Evolutionary conservation across 1,140 invertebrate genomes (phyloP), one percentile per base, ranked within the genome.

Genomic region (Papilio helenus): DNA sequence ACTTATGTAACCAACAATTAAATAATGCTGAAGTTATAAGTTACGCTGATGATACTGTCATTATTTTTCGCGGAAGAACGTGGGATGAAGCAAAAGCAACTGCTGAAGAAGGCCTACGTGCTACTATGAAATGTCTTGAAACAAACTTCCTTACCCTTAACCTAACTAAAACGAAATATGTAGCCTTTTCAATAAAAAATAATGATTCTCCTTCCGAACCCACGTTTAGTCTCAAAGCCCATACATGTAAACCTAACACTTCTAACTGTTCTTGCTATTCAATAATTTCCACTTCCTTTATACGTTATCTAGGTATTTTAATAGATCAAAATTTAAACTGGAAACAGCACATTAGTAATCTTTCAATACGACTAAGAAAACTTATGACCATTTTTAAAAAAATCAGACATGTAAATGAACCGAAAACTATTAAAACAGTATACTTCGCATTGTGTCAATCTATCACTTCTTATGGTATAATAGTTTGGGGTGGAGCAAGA

Each of bases 311-410:
- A 55, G 74, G 79, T 2, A 51, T 80, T 72, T n/a, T 77, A 39
- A 76, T 79, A 55, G 80, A 81, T 42, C 49, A 79, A 44, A 74
- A 79, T 23, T 18, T 81, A 12, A 81, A 79, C 44, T 81, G 77
- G 71, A 76, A 76, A 14, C 29, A 23, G 7, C 81, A 82, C 46
- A 76, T 82, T 14, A 55, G 29, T 71, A 76, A 68, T 16, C 29
- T 79, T 16, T 71, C 16, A 26, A 39, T 26, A 4, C 58, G 77
- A 0, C 20, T 79, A 72, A 58, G 78, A n/a, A 82, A 82, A 79
- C 61, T 82, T 68, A 79, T 82, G 44, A 61, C 78, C 10, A 72
- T 82, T 16, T 82, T 82, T 16, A 82, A 76, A 55, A 82, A 58
- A 29, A 1, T 82, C 26, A 74, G 81, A 76, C 58, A 82, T n/a